These are phyloP conservation scores for Argyresthia goedartella DNA, from an alignment of 2,888 invertebrate genomes.

Conservation along the genomic window DNA sequence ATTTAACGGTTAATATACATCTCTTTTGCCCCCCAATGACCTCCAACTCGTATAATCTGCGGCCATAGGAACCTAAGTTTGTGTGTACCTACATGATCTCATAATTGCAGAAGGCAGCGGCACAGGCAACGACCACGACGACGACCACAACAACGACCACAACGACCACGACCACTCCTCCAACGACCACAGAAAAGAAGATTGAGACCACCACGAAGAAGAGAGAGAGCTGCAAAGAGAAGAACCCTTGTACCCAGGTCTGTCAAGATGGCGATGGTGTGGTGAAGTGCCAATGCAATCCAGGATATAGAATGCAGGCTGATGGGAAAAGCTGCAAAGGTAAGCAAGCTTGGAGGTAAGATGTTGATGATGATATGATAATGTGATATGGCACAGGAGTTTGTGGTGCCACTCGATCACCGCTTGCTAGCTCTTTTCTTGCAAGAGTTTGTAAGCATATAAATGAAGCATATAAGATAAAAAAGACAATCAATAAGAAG, in stretches of 20 bases:
- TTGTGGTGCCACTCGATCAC: no score
- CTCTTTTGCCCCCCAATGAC: no score
- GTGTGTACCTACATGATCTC: neutral
- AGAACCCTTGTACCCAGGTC: constrained; percentile 39
- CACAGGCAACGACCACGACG: neutral
- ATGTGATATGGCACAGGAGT: neutral
- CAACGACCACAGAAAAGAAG: constrained; percentile 19
- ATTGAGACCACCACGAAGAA: constrained; percentile 15
- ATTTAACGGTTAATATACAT: no score
- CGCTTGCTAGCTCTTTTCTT: no score
- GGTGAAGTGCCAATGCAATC: constrained; percentile 36
- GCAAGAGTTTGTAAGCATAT: no score
- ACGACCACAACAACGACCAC: neutral
- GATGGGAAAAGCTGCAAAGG: constrained; percentile 55
- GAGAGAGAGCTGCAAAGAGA: constrained; percentile 33
- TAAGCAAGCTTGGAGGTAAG: constrained; percentile 15
- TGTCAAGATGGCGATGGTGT: constrained; percentile 41
- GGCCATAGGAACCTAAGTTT: no score
- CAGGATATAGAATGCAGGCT: constrained; percentile 40
- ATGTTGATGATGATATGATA: neutral
- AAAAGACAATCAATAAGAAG: no score
- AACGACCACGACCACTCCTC: constrained; percentile 18
- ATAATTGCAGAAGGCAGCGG: neutral
- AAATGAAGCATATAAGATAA: no score
- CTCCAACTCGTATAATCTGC: no score